Evolutionary conservation across 2,797 vertebrate species (phyloP).

Genomic region (Pithecia hirsuta): DNA sequence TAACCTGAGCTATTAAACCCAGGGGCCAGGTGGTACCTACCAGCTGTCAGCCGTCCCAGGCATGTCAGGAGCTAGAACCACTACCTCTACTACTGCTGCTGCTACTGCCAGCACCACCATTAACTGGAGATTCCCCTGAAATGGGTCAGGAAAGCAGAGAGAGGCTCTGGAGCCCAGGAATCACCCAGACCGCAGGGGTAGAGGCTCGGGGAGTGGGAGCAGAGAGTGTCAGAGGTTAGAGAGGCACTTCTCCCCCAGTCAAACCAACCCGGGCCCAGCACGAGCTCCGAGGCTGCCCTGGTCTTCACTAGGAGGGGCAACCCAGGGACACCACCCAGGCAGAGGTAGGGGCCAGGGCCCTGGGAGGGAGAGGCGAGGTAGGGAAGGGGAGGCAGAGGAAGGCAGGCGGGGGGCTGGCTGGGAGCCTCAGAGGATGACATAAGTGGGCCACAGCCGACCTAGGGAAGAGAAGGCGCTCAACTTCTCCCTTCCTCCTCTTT

Average conservation of each 20-base stretch:
- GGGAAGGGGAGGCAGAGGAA: neutral
- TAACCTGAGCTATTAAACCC: constrained; percentile 62
- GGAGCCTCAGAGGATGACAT: neutral
- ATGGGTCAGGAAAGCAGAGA: neutral
- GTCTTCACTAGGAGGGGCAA: neutral
- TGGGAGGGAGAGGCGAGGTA: neutral
- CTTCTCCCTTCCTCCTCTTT: constrained; percentile 74
- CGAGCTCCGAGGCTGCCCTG: neutral
- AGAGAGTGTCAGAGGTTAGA: neutral
- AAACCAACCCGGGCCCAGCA: accelerated
- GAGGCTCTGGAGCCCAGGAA: neutral
- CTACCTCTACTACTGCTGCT: too few species aligned
- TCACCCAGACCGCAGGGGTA: neutral
- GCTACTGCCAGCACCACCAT: too few species aligned
- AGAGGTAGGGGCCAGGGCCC: neutral
- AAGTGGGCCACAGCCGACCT: neutral
- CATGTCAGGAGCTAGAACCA: neutral
- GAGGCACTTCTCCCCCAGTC: neutral
- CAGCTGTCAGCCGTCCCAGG: constrained; percentile 55
- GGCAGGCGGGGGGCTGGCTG: neutral
- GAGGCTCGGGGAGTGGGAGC: neutral
- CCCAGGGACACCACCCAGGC: neutral
- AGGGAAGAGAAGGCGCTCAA: neutral
- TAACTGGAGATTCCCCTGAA: neutral
- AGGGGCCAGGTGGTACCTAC: constrained; percentile 67